Percentiles rank a stretch among this genome's conserved stretches.
phyloP scores from a whole-genome alignment of 2,113 vertebrate genomes.

The Megalops atlanticus region DNA sequence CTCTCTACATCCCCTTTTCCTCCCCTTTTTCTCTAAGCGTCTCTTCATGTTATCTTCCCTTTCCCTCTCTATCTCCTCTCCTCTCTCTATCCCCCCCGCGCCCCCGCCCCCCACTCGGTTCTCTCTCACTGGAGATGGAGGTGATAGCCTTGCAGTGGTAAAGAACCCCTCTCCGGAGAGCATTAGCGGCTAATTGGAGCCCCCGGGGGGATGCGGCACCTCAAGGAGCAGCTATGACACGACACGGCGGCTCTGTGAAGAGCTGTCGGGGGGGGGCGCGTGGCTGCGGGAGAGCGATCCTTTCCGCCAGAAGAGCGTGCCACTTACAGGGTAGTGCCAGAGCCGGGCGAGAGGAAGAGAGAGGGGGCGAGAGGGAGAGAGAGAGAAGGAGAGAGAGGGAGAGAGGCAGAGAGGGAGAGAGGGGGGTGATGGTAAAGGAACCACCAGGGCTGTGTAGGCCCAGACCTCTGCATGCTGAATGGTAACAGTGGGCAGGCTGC shows the following conservation, averaged over 20 bases:
- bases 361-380: too few species aligned
- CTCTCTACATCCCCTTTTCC: background rate
- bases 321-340: too few species aligned
- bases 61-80: background rate
- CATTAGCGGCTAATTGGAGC: slow-evolving; percentile 26
- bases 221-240: background rate
- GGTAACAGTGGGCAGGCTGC: background rate
- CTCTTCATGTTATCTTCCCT: background rate
- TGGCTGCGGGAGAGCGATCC: too few species aligned
- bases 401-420: too few species aligned
- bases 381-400: too few species aligned
- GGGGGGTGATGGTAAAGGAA: background rate
- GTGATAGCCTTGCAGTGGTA: background rate
- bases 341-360: too few species aligned
- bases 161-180: background rate
- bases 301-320: too few species aligned
- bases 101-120: background rate
- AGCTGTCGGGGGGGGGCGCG: background rate
- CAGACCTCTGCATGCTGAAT: slow-evolving; percentile 10
- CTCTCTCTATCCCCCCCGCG: background rate
- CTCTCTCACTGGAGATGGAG: background rate
- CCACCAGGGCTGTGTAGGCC: slow-evolving; percentile 35
- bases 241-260: background rate
- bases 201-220: background rate
- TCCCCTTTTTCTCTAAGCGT: background rate